A percentile compares a stretch with the other conserved stretches of the same genome.
Evolutionary conservation across 2,888 invertebrate species (phyloP).

Genomic region (Anagyrus pseudococci): DNA sequence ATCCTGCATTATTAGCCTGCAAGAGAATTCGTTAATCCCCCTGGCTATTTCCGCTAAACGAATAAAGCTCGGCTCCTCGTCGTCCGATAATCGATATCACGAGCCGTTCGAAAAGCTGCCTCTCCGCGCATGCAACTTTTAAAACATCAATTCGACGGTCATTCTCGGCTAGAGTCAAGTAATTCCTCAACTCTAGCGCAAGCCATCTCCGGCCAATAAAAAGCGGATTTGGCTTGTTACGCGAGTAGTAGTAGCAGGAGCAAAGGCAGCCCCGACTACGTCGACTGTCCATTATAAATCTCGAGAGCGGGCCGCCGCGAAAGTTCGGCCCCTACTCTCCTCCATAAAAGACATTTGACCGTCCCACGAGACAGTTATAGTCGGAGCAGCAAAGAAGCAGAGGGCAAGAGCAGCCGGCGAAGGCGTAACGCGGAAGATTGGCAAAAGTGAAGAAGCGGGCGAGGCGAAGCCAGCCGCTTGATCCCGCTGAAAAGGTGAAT

Average conservation of each 20-base stretch:
- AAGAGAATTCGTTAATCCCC: no score
- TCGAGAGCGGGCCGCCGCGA: not conserved
- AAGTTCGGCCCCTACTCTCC: conserved; percentile 14
- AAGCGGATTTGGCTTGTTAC: conserved; percentile 3
- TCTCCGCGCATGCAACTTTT: no score
- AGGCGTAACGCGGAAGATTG: conserved; percentile 11
- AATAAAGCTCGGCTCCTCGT: no score
- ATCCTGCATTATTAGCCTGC: no score
- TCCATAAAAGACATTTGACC: conserved; percentile 19
- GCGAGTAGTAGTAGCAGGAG: not conserved
- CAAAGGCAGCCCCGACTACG: not conserved
- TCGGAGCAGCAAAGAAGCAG: not conserved
- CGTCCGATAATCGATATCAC: no score
- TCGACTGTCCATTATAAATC: conserved; percentile 3
- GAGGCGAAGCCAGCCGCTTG: no score
- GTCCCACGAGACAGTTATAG: conserved; percentile 24
- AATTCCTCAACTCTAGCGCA: no score
- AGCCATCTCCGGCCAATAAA: not conserved
- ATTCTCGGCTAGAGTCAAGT: no score
- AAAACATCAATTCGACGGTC: no score
- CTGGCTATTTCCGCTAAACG: no score
- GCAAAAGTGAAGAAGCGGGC: conserved; percentile 5
- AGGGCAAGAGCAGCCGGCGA: not conserved
- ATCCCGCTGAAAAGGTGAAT: conserved; percentile 47
- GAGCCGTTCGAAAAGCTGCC: no score